Conservation (phyloP, 1,140 invertebrate species). For the Akabosia matsudoensis region DNA sequence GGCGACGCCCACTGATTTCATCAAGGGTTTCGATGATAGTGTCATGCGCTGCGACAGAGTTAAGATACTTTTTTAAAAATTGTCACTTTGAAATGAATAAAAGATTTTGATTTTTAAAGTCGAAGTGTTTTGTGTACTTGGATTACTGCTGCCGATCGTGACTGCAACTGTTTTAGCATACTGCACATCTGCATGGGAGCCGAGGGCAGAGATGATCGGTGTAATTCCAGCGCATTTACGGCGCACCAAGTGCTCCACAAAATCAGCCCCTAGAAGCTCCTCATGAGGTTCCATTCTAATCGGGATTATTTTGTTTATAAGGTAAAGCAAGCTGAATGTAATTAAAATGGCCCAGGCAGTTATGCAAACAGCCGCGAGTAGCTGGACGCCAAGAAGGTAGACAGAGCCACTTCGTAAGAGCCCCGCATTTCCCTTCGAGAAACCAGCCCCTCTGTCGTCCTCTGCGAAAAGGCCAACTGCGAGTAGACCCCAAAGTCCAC, state of each 20-base stretch:
- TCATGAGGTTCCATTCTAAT: conserved; percentile 54
- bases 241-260: conserved; percentile 45
- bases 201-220: conserved; percentile 27
- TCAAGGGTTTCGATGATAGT: conserved; percentile 28
- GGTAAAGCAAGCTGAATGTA: conserved; percentile 50
- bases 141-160: conserved; percentile 37
- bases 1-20: conserved; percentile 3
- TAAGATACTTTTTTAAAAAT: neutral
- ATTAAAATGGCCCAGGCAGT: conserved; percentile 51
- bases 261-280: conserved; percentile 50
- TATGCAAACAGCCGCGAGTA: conserved; percentile 53
- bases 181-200: conserved; percentile 23
- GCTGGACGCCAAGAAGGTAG: conserved; percentile 54
- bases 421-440: conserved; percentile 72
- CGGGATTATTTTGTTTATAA: conserved; percentile 53
- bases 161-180: conserved; percentile 2
- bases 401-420: conserved; percentile 68
- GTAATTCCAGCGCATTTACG: conserved; percentile 38
- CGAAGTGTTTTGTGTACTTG: conserved; percentile 30
- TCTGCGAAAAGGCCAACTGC: conserved; percentile 88
- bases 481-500: conserved; percentile 68
- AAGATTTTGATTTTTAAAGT: neutral
- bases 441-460: conserved; percentile 70
- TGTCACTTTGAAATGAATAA: neutral
- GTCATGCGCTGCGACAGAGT: no score